Evolutionary conservation across 2,888 invertebrate species (phyloP), one percentile per base, ranked within the genome.

Genomic region (Heterodera filipjevi): DNA sequence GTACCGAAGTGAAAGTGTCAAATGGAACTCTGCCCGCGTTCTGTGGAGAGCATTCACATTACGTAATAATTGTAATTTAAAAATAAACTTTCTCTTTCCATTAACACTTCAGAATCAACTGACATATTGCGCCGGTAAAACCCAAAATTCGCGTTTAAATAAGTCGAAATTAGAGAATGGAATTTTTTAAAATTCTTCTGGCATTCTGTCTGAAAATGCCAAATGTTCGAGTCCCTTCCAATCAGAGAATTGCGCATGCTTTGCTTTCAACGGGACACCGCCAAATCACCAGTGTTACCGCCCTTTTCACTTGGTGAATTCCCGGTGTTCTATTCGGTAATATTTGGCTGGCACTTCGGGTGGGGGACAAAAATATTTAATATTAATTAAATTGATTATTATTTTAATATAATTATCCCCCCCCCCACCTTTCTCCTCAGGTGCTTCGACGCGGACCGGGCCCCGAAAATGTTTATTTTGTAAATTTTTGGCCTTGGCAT

Each of bases 11-110:
- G 86, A 86, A 75, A 30, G 59, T 10, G 33, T 76, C 16, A 86
- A 85, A 77, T 81, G 81, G 59, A 66, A 73, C 44, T 79, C 79
- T 66, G 44, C 83, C 3, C 79, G 82, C 64, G 68, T 85, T 66
- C 70, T 79, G 16, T 86, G 83, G 80, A 70, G 83, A 59, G 78
- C 83, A 14, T 86, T 86, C 74, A 83, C 82, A 27, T 64, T 86
- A 22, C 86, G 59, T 59, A 59, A 22, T n/a, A 27, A 59, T 59
- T 59, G 8, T 27, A 27, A 27, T 59, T 59, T 27, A 59, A 27
- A 27, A 22, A 27, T 59, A 3, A 49, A 14, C 16, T 49, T 49
- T 49, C 49, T 59, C 22, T 53, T 19, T 53, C 19, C 16, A 53
- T 53, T 53, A 8, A n/a, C n/a, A 27, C 3, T 59, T 30, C n/a